phyloP scores from a whole-genome alignment of 2,797 vertebrate genomes.

The Lagorchestes hirsutus region DNA sequence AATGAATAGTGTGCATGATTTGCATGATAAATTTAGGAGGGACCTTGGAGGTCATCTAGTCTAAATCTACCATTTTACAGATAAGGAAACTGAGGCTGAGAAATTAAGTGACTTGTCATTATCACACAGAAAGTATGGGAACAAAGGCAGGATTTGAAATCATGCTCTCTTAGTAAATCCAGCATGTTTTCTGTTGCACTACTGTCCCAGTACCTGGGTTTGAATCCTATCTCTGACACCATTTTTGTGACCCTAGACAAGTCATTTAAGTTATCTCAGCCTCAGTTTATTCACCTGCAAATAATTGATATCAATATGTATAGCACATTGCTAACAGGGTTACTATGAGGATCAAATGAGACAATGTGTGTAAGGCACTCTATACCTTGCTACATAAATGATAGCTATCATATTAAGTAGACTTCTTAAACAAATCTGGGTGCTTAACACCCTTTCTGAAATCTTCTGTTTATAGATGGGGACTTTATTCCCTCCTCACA shows the following conservation, averaged over 20 bases:
- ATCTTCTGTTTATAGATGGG: background rate
- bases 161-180: background rate
- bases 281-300: background rate
- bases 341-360: background rate
- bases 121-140: background rate
- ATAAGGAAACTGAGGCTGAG: background rate
- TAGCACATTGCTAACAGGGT: background rate
- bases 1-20: background rate
- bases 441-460: background rate
- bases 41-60: background rate
- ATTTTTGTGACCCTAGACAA: background rate
- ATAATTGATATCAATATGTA: background rate
- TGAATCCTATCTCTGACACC: background rate
- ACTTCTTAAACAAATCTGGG: background rate
- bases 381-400: background rate
- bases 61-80: background rate
- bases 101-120: background rate
- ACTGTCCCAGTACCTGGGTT: background rate
- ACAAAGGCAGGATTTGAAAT: background rate
- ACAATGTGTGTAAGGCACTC: background rate
- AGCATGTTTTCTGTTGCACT: background rate
- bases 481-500: background rate
- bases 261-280: background rate
- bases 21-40: background rate
- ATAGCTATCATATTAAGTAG: background rate